Evolutionary conservation across 2,797 vertebrate species (phyloP), one percentile per base, ranked within the genome.

Genomic region (Onychomys arenicola): DNA sequence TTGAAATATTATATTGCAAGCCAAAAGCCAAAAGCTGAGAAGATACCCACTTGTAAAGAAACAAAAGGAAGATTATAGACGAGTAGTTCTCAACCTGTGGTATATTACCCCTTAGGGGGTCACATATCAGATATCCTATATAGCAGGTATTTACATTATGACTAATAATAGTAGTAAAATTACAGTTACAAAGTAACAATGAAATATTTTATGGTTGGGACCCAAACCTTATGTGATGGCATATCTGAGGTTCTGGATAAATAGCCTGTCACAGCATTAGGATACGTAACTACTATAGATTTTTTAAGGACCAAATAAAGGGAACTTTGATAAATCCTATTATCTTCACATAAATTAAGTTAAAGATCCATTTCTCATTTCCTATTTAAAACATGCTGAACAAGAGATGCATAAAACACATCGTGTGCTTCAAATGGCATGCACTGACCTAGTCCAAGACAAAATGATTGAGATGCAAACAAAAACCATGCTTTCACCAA

Each of bases 181-280:
- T 69, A 69, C 6, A n/a, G 67, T 16, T 69, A n/a, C n/a, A 16
- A 69, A 69, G 17, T n/a, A 69, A 67, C 16, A 69, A n/a, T 69
- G 16, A 69, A n/a, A n/a, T n/a, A n/a, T 69, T 69, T 69, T 69
- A 34, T 69, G 14, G 32, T 69, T 69, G 32, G 32, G 67, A 17
- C 17, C 57, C 12, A 59, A 59, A 16, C 55, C n/a, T 59, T 59
- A 82, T 40, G 23, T 40, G n/a, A 82, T 59, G 23, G 14, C 55
- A 78, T 78, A 78, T 2, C 19, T 0, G 99, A 99, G 99, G 99
- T 99, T 99, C 99, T 99, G 99, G 98, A 99, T 99, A 99, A 98
- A 99, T 59, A 21, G 21, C 17, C 57, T 21, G 61, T 63, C 25
- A 29, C 25, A 69, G 34, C 37, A 75, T 75, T 75, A 43, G 23